Evolutionary conservation across 92 coral and sea anemone species (phyloP).

Genomic region (Phenganax marumi): DNA sequence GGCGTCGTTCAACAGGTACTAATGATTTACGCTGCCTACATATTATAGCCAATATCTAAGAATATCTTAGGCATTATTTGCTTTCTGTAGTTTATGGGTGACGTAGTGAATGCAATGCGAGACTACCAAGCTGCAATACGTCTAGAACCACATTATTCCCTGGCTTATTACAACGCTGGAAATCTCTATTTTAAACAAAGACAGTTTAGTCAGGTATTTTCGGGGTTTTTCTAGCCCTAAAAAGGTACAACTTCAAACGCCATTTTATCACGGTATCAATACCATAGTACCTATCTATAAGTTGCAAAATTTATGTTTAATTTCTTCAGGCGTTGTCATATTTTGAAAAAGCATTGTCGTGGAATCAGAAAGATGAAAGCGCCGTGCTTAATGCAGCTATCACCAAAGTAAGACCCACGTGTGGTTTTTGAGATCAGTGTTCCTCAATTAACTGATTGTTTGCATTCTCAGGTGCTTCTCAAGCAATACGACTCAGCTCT

Average conservation of each 20-base stretch:
- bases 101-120: constrained; percentile 90
- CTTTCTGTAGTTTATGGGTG: constrained; percentile 83
- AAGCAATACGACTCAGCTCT: constrained; percentile 82
- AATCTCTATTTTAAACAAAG: constrained; percentile 94
- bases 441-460: neutral
- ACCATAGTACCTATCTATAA: neutral
- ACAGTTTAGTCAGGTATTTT: constrained; percentile 83
- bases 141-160: constrained; percentile 80
- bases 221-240: no score
- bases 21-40: neutral
- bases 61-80: neutral
- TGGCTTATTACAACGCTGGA: constrained; percentile 95
- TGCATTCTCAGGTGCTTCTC: constrained; percentile 66
- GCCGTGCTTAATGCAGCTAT: constrained; percentile 92
- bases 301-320: neutral
- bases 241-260: neutral
- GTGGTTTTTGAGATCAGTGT: neutral
- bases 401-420: constrained; percentile 62
- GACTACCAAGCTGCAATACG: constrained; percentile 93
- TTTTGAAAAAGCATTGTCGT: constrained; percentile 77
- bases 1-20: constrained; percentile 96
- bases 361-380: constrained; percentile 92
- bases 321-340: constrained; percentile 70
- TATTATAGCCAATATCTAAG: no score
- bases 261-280: no score